Evolutionary conservation across 2,113 vertebrate species (phyloP).

Genomic region (Muntiacus reevesi): DNA sequence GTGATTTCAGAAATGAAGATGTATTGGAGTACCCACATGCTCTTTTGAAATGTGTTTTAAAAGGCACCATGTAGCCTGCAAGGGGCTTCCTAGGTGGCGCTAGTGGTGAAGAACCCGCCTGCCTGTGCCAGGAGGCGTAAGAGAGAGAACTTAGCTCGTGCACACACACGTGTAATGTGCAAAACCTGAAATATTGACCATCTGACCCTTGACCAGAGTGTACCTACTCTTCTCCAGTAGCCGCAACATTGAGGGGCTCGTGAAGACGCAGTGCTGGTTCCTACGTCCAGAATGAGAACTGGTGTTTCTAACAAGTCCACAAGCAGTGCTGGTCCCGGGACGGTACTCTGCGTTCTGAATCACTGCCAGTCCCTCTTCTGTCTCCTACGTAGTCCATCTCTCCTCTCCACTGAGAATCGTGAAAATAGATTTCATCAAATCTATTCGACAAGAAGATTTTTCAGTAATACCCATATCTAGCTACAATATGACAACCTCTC

Average conservation of each 20-base stretch:
- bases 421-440: not conserved
- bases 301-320: not conserved
- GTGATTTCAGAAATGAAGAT: not conserved
- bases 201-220: not conserved
- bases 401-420: not conserved
- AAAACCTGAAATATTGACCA: not conserved
- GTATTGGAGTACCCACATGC: not conserved
- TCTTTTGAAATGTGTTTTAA: not conserved
- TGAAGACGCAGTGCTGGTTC: not conserved
- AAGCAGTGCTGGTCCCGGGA: not conserved
- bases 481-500: not conserved
- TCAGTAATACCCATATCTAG: not conserved
- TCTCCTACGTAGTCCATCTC: not conserved
- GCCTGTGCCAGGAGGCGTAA: not conserved
- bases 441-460: not conserved
- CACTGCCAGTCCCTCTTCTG: not conserved
- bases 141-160: fast-evolving
- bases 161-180: fast-evolving
- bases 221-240: not conserved
- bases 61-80: not conserved
- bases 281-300: not conserved
- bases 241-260: not conserved
- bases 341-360: not conserved
- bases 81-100: not conserved
- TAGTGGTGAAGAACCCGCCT: not conserved